phyloP scores from a whole-genome alignment of 2,113 vertebrate genomes.

The Misgurnus mizolepis region DNA sequence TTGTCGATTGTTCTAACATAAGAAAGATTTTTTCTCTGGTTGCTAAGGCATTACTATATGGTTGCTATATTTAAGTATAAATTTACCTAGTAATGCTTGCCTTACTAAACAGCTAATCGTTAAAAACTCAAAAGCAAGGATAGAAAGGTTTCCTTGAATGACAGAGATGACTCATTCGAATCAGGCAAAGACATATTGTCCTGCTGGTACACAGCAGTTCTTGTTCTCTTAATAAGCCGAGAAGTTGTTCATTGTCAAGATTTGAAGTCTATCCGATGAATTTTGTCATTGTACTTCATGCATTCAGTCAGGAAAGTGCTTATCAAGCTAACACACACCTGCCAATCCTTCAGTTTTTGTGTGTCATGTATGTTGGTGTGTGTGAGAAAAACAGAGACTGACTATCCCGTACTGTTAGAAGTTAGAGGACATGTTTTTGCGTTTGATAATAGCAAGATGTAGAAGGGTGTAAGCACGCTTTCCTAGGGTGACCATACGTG shows the following conservation, averaged over 20 bases:
- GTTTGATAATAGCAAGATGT: too few relatives aligned
- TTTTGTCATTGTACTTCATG: conserved; percentile 8
- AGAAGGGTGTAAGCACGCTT: too few relatives aligned
- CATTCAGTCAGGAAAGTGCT: conserved; percentile 16
- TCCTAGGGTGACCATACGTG: too few relatives aligned
- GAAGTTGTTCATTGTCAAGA: not conserved
- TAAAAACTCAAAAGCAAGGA: not conserved
- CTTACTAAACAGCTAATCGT: too few relatives aligned
- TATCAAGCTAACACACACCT: conserved; percentile 20
- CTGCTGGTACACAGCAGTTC: not conserved
- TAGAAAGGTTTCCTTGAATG: not conserved
- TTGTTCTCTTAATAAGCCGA: not conserved
- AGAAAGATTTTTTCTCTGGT: too few relatives aligned
- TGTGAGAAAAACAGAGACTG: too few relatives aligned
- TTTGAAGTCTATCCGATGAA: not conserved
- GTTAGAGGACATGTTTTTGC: too few relatives aligned
- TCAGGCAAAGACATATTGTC: not conserved
- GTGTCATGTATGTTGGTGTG: not conserved
- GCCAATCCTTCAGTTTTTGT: not conserved
- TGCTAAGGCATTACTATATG: too few relatives aligned
- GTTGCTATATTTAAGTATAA: too few relatives aligned
- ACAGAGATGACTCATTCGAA: not conserved
- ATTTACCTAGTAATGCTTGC: too few relatives aligned
- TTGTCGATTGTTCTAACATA: too few relatives aligned
- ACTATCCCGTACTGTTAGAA: too few relatives aligned